Conservation (phyloP, 2,888 invertebrate genomes). For the Coleophora flavipennella region DNA sequence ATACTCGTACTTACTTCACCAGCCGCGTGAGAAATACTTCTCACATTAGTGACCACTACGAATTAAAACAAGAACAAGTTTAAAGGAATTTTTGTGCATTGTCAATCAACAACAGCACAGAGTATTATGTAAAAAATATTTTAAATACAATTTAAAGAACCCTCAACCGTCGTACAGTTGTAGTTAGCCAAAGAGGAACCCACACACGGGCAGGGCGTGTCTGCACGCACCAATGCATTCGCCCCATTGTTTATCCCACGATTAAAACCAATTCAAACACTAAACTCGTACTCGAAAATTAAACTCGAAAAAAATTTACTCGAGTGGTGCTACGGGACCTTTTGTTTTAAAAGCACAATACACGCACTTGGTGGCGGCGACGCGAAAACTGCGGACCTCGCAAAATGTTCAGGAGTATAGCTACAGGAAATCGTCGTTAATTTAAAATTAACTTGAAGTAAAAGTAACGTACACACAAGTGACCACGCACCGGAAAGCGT, state of each 20-base stretch:
- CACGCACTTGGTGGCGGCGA: constrained; percentile 33
- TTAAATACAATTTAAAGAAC: not conserved
- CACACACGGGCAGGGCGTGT: constrained; percentile 60
- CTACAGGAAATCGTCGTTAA: too few relatives aligned
- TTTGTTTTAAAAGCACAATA: constrained; percentile 69
- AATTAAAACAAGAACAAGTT: too few relatives aligned
- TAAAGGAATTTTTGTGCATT: too few relatives aligned
- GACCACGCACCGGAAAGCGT: too few relatives aligned
- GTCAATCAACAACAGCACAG: too few relatives aligned
- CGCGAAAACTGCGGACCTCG: constrained; percentile 33
- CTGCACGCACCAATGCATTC: constrained; percentile 46
- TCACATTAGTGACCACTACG: too few relatives aligned
- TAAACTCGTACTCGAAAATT: constrained; percentile 68
- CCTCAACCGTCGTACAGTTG: not conserved
- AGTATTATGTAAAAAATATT: not conserved
- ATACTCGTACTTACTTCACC: too few relatives aligned
- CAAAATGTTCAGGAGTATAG: not conserved
- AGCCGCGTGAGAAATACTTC: too few relatives aligned
- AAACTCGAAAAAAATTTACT: constrained; percentile 31
- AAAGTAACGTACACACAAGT: too few relatives aligned
- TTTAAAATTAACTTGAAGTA: too few relatives aligned
- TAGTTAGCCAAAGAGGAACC: constrained; percentile 7
- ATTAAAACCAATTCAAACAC: constrained; percentile 70
- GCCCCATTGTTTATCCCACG: constrained; percentile 70
- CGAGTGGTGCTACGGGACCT: constrained; percentile 50